phyloP scores from a whole-genome alignment of 30 jellyfish, hydroid and myxozoan genomes.

The Hydractinia echinata region DNA sequence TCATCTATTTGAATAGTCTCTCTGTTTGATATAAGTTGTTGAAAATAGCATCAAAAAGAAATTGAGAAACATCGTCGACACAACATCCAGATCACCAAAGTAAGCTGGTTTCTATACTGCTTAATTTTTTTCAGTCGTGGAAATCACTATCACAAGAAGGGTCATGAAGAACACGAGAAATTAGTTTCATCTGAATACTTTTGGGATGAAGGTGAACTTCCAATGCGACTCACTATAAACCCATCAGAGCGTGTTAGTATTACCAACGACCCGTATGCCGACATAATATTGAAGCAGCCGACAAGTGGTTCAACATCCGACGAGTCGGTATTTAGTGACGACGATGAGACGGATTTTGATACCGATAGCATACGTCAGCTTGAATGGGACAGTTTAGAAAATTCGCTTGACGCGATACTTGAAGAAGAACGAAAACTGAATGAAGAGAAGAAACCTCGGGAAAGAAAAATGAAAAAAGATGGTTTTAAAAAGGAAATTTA shows the following conservation, averaged over 20 bases:
- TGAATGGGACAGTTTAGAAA: conserved; percentile 39
- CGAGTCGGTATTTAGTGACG: conserved; percentile 15
- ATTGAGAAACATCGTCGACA: too few species aligned
- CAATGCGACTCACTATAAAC: conserved; percentile 9
- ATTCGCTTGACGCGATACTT: conserved; percentile 11
- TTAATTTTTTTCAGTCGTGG: neutral
- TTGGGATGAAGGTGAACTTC: conserved; percentile 5
- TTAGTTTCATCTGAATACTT: neutral
- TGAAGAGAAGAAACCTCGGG: too few species aligned
- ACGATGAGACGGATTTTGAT: conserved; percentile 15
- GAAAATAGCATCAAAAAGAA: too few species aligned
- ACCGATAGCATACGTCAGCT: conserved; percentile 29
- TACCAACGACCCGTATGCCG: conserved; percentile 17
- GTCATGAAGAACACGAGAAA: neutral
- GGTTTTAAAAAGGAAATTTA: too few species aligned
- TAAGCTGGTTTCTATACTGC: neutral
- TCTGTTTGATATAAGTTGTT: too few species aligned
- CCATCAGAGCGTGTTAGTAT: conserved; percentile 33
- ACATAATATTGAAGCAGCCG: neutral
- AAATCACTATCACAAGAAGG: neutral
- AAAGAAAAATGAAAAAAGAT: too few species aligned
- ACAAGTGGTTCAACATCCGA: neutral
- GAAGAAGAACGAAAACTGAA: neutral
- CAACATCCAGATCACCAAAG: neutral
- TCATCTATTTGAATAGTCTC: too few species aligned